Evolutionary conservation across 2,113 vertebrate species (phyloP).

Genomic region (Triplophysa siluroides): DNA sequence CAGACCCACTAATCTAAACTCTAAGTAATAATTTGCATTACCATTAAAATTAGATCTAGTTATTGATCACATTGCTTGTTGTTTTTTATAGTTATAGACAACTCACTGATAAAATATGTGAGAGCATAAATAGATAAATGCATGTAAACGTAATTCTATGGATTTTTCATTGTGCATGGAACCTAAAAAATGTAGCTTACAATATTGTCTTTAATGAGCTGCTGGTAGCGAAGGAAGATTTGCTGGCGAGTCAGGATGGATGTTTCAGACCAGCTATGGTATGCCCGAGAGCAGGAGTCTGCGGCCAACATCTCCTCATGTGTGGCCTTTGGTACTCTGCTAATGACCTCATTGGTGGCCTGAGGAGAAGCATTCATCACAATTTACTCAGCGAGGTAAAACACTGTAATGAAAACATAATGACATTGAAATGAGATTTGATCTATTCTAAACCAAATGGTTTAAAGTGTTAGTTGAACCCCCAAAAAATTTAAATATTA

Average conservation of each 20-base stretch:
- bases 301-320: slow-evolving; percentile 88
- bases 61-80: too few species aligned
- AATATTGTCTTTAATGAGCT: slow-evolving; percentile 97
- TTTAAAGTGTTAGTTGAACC: neutral
- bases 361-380: slow-evolving; percentile 56
- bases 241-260: slow-evolving; percentile 92
- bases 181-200: slow-evolving; percentile 70
- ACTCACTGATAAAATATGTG: too few species aligned
- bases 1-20: neutral
- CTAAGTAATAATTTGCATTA: too few species aligned
- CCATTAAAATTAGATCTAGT: too few species aligned
- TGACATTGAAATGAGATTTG: neutral
- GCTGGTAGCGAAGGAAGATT: slow-evolving; percentile 92
- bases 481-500: too few species aligned
- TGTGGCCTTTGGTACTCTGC: slow-evolving; percentile 88
- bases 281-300: slow-evolving; percentile 86
- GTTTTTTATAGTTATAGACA: too few species aligned
- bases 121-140: too few species aligned
- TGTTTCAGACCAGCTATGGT: slow-evolving; percentile 86
- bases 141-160: too few species aligned
- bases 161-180: neutral
- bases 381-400: neutral
- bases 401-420: neutral
- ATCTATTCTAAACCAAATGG: neutral
- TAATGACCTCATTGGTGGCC: slow-evolving; percentile 92